Evolutionary conservation across 2,797 vertebrate species (phyloP).

Genomic region (Semaprochilodus insignis): DNA sequence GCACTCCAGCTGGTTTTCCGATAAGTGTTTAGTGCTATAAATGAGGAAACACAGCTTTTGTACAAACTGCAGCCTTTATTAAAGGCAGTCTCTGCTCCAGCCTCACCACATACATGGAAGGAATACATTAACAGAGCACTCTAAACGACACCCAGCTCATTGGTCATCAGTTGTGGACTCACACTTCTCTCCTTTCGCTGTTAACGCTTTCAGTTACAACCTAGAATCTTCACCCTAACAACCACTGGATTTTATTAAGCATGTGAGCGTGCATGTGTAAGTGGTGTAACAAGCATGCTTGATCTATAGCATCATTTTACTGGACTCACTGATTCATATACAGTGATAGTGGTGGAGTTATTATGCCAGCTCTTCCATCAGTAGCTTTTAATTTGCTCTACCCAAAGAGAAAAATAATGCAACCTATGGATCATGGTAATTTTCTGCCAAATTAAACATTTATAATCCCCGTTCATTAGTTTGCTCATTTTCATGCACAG

Average conservation of each 20-base stretch:
- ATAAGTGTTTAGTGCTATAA: too few species aligned
- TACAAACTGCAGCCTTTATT: too few species aligned
- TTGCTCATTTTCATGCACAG: conserved; percentile 21
- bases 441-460: conserved; percentile 58
- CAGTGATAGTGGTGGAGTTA: conserved; percentile 46
- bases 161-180: too few species aligned
- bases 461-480: conserved; percentile 46
- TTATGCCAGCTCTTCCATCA: conserved; percentile 49
- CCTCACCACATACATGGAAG: too few species aligned
- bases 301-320: conserved; percentile 49
- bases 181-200: too few species aligned
- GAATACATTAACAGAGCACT: too few species aligned
- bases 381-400: conserved; percentile 48
- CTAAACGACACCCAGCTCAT: too few species aligned
- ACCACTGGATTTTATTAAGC: neutral
- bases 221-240: neutral
- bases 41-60: too few species aligned
- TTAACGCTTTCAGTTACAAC: too few species aligned
- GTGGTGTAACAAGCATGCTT: conserved; percentile 25
- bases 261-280: conserved; percentile 7
- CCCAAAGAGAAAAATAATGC: conserved; percentile 49
- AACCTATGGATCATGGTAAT: conserved; percentile 52
- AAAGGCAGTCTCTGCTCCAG: too few species aligned
- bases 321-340: conserved; percentile 35
- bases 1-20: too few species aligned